A percentile compares a stretch with the other conserved stretches of the same genome.
Evolutionary conservation across 2,113 vertebrate genomes (phyloP).

Genomic region (Podarcis cretensis): DNA sequence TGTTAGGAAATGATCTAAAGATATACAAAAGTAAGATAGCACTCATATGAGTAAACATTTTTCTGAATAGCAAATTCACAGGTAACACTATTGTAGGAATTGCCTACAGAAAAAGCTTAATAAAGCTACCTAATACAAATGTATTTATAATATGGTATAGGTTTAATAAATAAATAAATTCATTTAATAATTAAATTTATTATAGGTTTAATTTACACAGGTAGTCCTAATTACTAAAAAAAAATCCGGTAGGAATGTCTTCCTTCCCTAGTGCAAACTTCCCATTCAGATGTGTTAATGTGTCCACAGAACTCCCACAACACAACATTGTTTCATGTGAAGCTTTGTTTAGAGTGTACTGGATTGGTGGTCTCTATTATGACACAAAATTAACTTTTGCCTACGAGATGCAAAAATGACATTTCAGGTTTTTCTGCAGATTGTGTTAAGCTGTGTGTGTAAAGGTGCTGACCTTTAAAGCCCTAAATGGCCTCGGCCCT

Average conservation of each 20-base stretch:
- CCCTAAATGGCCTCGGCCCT: too few species aligned
- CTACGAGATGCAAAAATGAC: neutral
- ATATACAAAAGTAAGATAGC: conserved; percentile 16
- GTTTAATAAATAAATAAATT: too few species aligned
- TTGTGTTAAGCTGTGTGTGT: neutral
- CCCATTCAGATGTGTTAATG: neutral
- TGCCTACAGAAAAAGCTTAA: neutral
- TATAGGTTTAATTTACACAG: neutral
- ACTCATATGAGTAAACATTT: neutral
- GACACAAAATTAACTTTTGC: neutral
- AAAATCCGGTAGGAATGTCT: neutral
- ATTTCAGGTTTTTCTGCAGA: neutral
- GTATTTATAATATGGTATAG: neutral
- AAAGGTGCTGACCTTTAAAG: too few species aligned
- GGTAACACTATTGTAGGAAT: neutral
- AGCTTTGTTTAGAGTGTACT: neutral
- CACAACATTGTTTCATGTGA: neutral
- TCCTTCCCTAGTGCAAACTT: neutral
- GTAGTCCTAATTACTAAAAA: neutral
- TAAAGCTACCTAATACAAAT: neutral
- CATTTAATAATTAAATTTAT: too few species aligned
- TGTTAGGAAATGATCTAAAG: conserved; percentile 95
- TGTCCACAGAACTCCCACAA: neutral
- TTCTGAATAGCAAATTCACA: neutral
- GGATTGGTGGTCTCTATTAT: neutral